phyloP scores from a whole-genome alignment of 92 coral and sea anemone genomes.

The Zoanthus sociatus region DNA sequence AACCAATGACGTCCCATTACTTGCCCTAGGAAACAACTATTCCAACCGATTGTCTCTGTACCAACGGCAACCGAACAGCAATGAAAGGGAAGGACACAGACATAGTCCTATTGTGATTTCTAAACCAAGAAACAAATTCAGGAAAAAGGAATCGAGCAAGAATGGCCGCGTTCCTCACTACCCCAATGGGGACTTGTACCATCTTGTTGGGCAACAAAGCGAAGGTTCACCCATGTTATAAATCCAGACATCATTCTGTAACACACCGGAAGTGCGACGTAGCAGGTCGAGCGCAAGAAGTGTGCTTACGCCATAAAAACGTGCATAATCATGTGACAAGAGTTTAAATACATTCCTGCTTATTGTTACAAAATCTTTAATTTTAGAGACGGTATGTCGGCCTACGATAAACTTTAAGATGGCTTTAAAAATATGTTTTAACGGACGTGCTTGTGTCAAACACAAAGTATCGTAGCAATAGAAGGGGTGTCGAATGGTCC shows the following conservation, averaged over 20 bases:
- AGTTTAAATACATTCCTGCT: not conserved
- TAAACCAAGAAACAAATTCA: conserved; percentile 17
- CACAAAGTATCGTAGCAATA: no score
- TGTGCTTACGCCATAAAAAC: not conserved
- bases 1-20: conserved; percentile 67
- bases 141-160: not conserved
- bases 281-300: not conserved
- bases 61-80: conserved; percentile 30
- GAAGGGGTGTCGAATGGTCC: no score
- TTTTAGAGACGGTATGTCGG: no score
- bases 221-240: conserved; percentile 69
- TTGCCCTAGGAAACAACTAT: conserved; percentile 62
- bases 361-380: no score
- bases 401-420: no score
- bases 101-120: conserved; percentile 12
- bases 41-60: conserved; percentile 73
- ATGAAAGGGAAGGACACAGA: conserved; percentile 14
- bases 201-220: conserved; percentile 75
- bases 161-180: conserved; percentile 43
- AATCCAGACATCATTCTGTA: not conserved
- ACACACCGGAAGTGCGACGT: not conserved
- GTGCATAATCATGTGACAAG: not conserved
- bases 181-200: conserved; percentile 68
- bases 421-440: no score
- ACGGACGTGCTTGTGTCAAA: no score